Percentiles rank a stretch among this genome's conserved stretches.
phyloP scores from a whole-genome alignment of 1,140 invertebrate species.

The Drosophila equinoxialis region DNA sequence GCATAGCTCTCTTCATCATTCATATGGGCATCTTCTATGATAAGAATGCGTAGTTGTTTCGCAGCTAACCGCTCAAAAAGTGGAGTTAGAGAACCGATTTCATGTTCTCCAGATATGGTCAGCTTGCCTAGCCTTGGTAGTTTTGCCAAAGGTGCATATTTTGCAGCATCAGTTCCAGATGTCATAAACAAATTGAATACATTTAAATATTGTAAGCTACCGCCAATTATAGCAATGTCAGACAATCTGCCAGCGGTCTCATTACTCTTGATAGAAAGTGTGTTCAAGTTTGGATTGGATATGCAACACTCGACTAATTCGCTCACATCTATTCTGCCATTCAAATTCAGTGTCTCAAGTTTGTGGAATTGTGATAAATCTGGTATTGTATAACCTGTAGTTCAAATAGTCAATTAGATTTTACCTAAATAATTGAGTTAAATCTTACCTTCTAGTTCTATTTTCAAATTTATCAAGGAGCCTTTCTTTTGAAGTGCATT shows the following conservation, averaged over 20 bases:
- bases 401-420: no score
- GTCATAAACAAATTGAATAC: background rate
- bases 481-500: no score
- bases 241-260: background rate
- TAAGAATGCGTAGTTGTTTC: background rate
- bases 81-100: background rate
- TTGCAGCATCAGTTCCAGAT: background rate
- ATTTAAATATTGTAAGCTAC: background rate
- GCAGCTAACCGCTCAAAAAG: background rate
- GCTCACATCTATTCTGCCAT: background rate
- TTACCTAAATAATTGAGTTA: no score
- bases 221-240: background rate
- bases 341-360: background rate
- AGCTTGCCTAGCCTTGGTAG: background rate
- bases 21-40: background rate
- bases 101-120: background rate
- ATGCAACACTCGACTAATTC: background rate
- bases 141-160: background rate
- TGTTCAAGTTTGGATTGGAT: background rate
- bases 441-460: no score
- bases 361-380: background rate
- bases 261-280: background rate
- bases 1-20: background rate
- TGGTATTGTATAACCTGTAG: background rate
- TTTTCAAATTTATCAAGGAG: no score